A percentile compares a stretch with the other conserved stretches of the same genome.
phyloP scores from a whole-genome alignment of 2,797 vertebrate genomes.

The Craterocephalus amniculus region DNA sequence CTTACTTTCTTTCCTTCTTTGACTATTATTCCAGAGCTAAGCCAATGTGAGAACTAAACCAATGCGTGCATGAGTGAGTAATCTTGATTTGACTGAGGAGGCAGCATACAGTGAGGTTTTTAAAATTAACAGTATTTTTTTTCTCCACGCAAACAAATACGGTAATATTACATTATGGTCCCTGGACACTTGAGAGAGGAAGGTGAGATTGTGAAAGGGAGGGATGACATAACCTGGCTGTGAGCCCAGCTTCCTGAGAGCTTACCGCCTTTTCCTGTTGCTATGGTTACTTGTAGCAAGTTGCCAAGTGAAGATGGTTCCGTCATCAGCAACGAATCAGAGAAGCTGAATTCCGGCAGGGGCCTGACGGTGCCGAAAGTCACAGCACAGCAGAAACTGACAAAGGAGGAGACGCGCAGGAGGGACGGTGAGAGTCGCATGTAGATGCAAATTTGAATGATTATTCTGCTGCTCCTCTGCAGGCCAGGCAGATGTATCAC shows the following conservation, averaged over 20 bases:
- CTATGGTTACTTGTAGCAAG: slow-evolving; percentile 97
- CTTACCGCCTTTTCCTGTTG: slow-evolving; percentile 91
- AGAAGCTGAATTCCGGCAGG: slow-evolving; percentile 88
- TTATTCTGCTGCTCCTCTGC: slow-evolving; percentile 33
- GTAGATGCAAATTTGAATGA: slow-evolving; percentile 54
- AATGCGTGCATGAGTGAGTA: slow-evolving; percentile 2
- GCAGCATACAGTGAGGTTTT: slow-evolving; percentile 1
- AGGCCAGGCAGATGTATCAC: slow-evolving; percentile 53
- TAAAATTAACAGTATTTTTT: background rate
- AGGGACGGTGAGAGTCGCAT: slow-evolving; percentile 87
- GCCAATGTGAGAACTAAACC: background rate
- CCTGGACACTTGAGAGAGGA: slow-evolving; percentile 18
- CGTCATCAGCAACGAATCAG: slow-evolving; percentile 95
- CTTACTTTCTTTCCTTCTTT: too few relatives aligned
- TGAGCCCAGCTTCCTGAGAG: slow-evolving; percentile 75
- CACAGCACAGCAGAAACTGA: slow-evolving; percentile 90
- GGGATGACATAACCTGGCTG: slow-evolving; percentile 86
- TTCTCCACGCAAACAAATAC: background rate
- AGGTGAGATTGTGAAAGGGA: slow-evolving; percentile 59
- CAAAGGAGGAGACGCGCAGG: slow-evolving; percentile 90
- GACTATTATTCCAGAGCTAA: background rate
- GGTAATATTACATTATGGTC: slow-evolving; percentile 30
- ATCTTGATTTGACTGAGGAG: background rate
- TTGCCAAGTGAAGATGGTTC: slow-evolving; percentile 96
- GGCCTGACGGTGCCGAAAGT: slow-evolving; percentile 88